A percentile compares a stretch with the other conserved stretches of the same genome.
phyloP scores from a whole-genome alignment of 2,113 vertebrate genomes.

The Hepsetus odoe region DNA sequence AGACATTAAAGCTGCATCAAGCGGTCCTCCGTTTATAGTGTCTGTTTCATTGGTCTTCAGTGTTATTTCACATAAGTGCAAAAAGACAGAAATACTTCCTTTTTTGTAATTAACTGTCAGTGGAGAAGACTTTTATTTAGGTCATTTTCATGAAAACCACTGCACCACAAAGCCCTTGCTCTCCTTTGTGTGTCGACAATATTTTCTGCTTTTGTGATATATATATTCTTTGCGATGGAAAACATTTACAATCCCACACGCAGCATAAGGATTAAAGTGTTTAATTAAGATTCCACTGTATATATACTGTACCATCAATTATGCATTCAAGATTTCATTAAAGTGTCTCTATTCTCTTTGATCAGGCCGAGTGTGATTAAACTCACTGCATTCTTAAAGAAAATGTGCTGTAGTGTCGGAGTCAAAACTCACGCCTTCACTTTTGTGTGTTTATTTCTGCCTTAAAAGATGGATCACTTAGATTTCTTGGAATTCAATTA shows the following conservation, averaged over 20 bases:
- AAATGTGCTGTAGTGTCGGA: slow-evolving; percentile 35
- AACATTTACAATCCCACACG: not conserved
- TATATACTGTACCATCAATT: slow-evolving; percentile 76
- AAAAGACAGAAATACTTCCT: not conserved
- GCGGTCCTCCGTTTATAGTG: not conserved
- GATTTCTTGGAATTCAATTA: slow-evolving; percentile 40
- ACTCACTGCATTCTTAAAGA: slow-evolving; percentile 54
- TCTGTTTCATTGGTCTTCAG: too few species aligned
- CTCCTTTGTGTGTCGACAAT: slow-evolving; percentile 29
- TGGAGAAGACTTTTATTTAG: too few species aligned
- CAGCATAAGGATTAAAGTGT: slow-evolving; percentile 60
- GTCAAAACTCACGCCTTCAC: not conserved
- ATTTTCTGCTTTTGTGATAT: slow-evolving; percentile 46
- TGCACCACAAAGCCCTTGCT: slow-evolving; percentile 23
- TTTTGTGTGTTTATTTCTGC: slow-evolving; percentile 42
- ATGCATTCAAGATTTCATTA: slow-evolving; percentile 79
- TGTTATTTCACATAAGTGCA: not conserved
- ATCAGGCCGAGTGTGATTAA: slow-evolving; percentile 68
- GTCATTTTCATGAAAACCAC: slow-evolving; percentile 15
- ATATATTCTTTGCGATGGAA: not conserved
- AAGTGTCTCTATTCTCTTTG: slow-evolving; percentile 79
- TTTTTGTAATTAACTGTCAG: slow-evolving; percentile 15
- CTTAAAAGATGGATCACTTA: slow-evolving; percentile 11
- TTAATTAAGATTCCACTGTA: slow-evolving; percentile 73
- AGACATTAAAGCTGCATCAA: not conserved